These are phyloP conservation scores for Oryzias celebensis DNA, from an alignment of 2,113 vertebrate species.

Conservation along the genomic window DNA sequence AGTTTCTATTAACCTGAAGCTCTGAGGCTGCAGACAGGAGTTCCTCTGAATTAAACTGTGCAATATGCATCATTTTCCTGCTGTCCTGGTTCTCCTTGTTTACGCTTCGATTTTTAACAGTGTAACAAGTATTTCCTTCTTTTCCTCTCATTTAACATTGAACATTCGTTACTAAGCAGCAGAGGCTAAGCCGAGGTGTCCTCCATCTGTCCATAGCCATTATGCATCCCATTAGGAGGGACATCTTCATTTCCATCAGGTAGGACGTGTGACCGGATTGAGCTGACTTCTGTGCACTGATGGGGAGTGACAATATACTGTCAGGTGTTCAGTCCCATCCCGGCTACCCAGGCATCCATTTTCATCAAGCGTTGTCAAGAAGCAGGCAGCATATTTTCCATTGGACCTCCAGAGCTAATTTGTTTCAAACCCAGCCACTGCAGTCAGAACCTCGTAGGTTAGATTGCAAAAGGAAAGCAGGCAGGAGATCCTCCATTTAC, in stretches of 20 bases:
- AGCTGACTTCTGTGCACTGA: constrained; percentile 47
- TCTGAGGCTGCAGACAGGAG: constrained; percentile 33
- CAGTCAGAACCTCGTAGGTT: constrained; percentile 45
- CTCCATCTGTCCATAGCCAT: constrained; percentile 69
- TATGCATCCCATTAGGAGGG: constrained; percentile 59
- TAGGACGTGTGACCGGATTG: constrained; percentile 38
- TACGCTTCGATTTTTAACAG: constrained; percentile 16
- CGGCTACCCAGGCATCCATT: constrained; percentile 60
- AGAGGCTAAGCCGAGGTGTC: constrained; percentile 46
- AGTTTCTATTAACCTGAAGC: constrained; percentile 48
- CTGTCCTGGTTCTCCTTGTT: constrained; percentile 11
- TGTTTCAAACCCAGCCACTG: constrained; percentile 31
- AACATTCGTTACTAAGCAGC: constrained; percentile 48
- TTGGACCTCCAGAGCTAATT: constrained; percentile 56
- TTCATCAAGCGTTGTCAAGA: constrained; percentile 70
- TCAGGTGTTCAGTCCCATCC: constrained; percentile 62
- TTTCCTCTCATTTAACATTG: constrained; percentile 43
- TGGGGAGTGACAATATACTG: constrained; percentile 65
- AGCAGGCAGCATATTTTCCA: constrained; percentile 44
- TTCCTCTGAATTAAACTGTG: constrained; percentile 5
- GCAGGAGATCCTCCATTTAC: constrained; percentile 26
- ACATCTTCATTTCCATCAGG: constrained; percentile 71
- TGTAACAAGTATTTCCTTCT: constrained; percentile 21
- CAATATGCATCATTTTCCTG: constrained; percentile 21
- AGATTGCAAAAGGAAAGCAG: not conserved